A percentile compares a stretch with the other conserved stretches of the same genome.
phyloP scores from a whole-genome alignment of 2,888 invertebrate genomes.

The Sphaeridia pumilis region DNA sequence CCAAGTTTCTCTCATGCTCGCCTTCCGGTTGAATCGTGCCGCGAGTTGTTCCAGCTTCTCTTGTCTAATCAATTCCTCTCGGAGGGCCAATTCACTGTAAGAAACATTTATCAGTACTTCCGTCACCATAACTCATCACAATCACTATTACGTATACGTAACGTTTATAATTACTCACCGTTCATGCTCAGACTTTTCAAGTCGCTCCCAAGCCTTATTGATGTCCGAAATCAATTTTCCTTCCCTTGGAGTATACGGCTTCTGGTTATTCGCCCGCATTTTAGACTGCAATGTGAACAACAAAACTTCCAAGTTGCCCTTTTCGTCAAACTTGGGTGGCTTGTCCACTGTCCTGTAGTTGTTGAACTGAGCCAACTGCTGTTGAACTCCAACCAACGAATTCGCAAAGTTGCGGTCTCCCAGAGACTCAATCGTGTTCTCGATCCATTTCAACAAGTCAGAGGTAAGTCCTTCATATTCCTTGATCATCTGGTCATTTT shows the following conservation, averaged over 20 bases:
- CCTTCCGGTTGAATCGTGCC: conserved; percentile 92
- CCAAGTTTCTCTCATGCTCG: conserved; percentile 99
- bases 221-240: conserved; percentile 99
- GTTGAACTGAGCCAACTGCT: conserved; percentile 88
- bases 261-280: conserved; percentile 98
- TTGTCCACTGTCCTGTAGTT: conserved; percentile 97
- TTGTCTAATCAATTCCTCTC: conserved; percentile 96
- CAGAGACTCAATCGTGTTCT: conserved; percentile 81
- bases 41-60: conserved; percentile 96
- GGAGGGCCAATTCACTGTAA: conserved; percentile 75
- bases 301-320: conserved; percentile 94
- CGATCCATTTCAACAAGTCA: conserved; percentile 92
- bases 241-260: conserved; percentile 90
- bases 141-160: no score
- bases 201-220: conserved; percentile 95
- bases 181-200: conserved; percentile 98
- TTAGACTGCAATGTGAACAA: conserved; percentile 95
- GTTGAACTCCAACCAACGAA: conserved; percentile 87
- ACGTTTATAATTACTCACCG: no score
- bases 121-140: no score
- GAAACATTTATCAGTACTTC: no score
- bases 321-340: conserved; percentile 86
- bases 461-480: conserved; percentile 95
- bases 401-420: conserved; percentile 94
- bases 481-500: conserved; percentile 91